A percentile compares a stretch with the other conserved stretches of the same genome.
phyloP scores from a whole-genome alignment of 2,888 invertebrate species.

The Pollenia angustigena region DNA sequence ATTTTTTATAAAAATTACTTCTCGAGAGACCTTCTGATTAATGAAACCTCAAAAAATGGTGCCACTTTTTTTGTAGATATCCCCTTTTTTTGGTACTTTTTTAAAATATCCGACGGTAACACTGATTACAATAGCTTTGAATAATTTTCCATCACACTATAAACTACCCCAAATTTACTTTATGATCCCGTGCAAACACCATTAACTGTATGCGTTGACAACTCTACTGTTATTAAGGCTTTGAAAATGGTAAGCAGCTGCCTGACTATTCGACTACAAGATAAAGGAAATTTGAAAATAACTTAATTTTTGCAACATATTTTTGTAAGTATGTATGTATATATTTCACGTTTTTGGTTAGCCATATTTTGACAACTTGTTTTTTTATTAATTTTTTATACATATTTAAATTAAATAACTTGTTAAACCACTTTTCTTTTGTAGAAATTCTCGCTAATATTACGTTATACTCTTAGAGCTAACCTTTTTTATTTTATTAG shows the following conservation, averaged over 20 bases:
- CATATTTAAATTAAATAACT: conserved; percentile 58
- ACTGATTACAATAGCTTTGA: too few relatives aligned
- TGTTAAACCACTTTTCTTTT: conserved; percentile 68
- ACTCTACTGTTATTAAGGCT: conserved; percentile 53
- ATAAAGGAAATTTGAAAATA: conserved; percentile 70
- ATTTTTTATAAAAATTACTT: too few relatives aligned
- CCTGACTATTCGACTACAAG: conserved; percentile 43
- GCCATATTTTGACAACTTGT: conserved; percentile 47
- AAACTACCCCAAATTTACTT: not conserved
- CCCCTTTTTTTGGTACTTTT: too few relatives aligned
- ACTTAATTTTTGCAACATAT: conserved; percentile 66
- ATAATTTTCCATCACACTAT: not conserved
- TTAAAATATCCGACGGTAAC: too few relatives aligned
- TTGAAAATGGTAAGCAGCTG: conserved; percentile 53
- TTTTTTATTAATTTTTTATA: conserved; percentile 35
- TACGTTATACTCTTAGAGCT: conserved; percentile 53
- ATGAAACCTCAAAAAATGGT: too few relatives aligned
- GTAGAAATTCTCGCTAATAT: conserved; percentile 48
- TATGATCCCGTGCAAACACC: conserved; percentile 19
- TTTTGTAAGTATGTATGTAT: conserved; percentile 29
- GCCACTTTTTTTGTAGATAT: too few relatives aligned
- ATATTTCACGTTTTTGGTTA: conserved; percentile 38
- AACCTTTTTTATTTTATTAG: conserved; percentile 56
- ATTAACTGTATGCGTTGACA: not conserved
- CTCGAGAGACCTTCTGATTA: too few relatives aligned